Evolutionary conservation across 2,888 invertebrate genomes (phyloP).

Genomic region (Beris chalybata): DNA sequence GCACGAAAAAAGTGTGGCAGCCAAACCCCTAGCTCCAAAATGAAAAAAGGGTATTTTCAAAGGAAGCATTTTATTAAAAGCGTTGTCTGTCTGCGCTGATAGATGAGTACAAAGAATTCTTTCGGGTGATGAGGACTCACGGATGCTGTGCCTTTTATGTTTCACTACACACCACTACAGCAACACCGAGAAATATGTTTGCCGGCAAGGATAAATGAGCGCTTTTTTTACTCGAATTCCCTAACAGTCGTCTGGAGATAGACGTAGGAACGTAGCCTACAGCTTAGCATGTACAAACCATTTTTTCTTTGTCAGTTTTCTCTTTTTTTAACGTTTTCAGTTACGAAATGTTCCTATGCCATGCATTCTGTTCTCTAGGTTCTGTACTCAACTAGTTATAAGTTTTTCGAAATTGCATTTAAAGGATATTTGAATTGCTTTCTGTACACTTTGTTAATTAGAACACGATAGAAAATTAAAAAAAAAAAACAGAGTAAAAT

Average conservation of each 20-base stretch:
- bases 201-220: constrained; percentile 27
- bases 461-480: too few relatives aligned
- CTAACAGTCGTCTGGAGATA: constrained; percentile 8
- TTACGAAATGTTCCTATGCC: background rate
- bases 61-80: constrained; percentile 37
- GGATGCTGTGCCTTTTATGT: constrained; percentile 25
- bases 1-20: too few relatives aligned
- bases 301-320: constrained; percentile 23
- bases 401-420: constrained; percentile 15
- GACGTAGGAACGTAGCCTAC: constrained; percentile 10
- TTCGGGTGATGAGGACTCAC: constrained; percentile 12
- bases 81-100: constrained; percentile 39
- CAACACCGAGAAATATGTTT: constrained; percentile 12
- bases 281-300: constrained; percentile 23
- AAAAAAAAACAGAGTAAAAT: too few relatives aligned
- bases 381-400: too few relatives aligned
- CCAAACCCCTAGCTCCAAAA: too few relatives aligned
- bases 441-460: too few relatives aligned
- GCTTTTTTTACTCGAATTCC: constrained; percentile 7
- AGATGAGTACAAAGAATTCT: constrained; percentile 39
- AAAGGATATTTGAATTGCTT: background rate
- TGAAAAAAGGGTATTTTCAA: constrained; percentile 19
- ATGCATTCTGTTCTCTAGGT: background rate
- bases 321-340: constrained; percentile 6
- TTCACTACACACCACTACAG: background rate